Base-by-base conservation (phyloP, 2,113 vertebrate genomes). In the Mormyrus iriodes region DNA sequence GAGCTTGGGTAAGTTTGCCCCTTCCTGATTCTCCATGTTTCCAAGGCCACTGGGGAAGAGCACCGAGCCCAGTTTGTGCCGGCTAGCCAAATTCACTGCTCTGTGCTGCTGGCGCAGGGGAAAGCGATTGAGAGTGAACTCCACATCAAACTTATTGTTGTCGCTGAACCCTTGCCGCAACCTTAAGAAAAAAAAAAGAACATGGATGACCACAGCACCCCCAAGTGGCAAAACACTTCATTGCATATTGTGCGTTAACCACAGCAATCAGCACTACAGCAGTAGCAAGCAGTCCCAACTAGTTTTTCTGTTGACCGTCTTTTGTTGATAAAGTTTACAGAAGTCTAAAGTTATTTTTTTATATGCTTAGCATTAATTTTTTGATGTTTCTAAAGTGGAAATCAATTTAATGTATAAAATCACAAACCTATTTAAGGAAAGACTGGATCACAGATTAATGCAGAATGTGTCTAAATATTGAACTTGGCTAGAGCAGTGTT, bases 61-160 rank as follows among this genome's bases (percentile, higher is more conserved):
- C 73, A 95, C 92, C 24, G 95, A 90, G 87, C 88, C 91, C 10
- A 99, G 94, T 2, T 76, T 19, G 0, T 42, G 90, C 48, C 86
- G 52, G 9, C 44, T 55, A 0, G 96, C 97, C 93, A 98, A 90
- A 4, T 91, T 89, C 58, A 94, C 93, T 0, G 98, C 97, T 0
- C 97, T 95, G 86, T 98, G 98, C 92, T 97, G 97, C 19, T 97
- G 92, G 85, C 91, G 96, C 92, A 99, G 90, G 0, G 97, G 95
- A 91, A 96, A 95, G 53, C 97, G 96, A 93, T 91, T 97, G 93
- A 98, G 93, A 17, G 96, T 98, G 90, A 99, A 99, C 91, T 96
- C 96, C 91, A 99, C 97, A 0, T 98, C 91, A 6, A 99, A 99
- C 92, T 91, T 97, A 94, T 97, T 93, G 3, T 97, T 96, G 8